Evolutionary conservation across 2,888 invertebrate genomes (phyloP).

Genomic region (Lordiphosa fenestrarum): DNA sequence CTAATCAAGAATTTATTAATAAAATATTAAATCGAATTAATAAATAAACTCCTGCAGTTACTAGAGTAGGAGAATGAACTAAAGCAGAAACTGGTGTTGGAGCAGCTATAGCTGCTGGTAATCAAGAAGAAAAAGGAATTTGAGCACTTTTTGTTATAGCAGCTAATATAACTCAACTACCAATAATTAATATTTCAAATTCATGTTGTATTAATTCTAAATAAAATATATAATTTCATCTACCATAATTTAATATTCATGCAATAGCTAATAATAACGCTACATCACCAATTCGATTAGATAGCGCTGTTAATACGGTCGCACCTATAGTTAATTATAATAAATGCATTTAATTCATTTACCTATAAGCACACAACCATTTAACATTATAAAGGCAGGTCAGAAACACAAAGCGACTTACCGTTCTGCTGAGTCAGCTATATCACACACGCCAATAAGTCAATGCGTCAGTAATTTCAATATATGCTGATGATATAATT

Average conservation of each 20-base stretch:
- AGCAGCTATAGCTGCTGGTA: slow-evolving; percentile 88
- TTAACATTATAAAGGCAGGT: too few relatives aligned
- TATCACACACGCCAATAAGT: too few relatives aligned
- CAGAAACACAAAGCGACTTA: too few relatives aligned
- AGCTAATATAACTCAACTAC: slow-evolving; percentile 81
- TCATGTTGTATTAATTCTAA: slow-evolving; percentile 79
- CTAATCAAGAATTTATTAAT: slow-evolving; percentile 70
- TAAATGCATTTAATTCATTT: too few relatives aligned
- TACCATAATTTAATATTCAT: slow-evolving; percentile 82
- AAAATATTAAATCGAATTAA: slow-evolving; percentile 30
- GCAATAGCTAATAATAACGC: slow-evolving; percentile 84
- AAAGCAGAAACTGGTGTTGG: slow-evolving; percentile 88
- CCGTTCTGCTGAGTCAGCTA: too few relatives aligned
- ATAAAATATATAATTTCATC: slow-evolving; percentile 82
- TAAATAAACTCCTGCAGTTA: slow-evolving; percentile 84
- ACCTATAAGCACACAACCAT: too few relatives aligned
- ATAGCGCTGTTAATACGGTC: slow-evolving; percentile 87
- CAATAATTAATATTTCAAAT: slow-evolving; percentile 81
- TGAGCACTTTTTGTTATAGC: slow-evolving; percentile 90
- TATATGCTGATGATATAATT: too few relatives aligned
- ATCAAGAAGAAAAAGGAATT: slow-evolving; percentile 89
- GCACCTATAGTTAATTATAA: too few relatives aligned
- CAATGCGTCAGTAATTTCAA: too few relatives aligned
- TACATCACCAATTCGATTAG: slow-evolving; percentile 88
- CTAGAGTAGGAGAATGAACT: slow-evolving; percentile 89